Percentiles rank a stretch among this genome's conserved stretches.
Conservation (phyloP, 1,140 invertebrate genomes). For the Dendrolimus punctatus region DNA sequence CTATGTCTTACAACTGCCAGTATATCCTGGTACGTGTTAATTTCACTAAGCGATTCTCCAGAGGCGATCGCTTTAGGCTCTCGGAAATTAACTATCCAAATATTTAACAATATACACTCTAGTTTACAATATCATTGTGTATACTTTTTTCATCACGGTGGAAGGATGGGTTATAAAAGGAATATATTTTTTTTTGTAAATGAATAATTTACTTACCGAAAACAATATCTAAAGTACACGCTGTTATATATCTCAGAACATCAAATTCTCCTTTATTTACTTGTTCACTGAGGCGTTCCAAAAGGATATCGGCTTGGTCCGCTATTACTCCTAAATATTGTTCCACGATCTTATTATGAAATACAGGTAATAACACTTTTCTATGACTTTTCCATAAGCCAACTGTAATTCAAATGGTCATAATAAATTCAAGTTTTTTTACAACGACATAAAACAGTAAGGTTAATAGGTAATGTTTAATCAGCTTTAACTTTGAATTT, state of each 20-base stretch:
- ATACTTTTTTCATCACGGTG: too few species aligned
- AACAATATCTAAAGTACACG: conserved; percentile 82
- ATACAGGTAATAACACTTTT: conserved; percentile 83
- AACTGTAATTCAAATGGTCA: conserved; percentile 65
- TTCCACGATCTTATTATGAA: conserved; percentile 83
- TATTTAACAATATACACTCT: too few species aligned
- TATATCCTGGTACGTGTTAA: too few species aligned
- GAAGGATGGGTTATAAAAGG: too few species aligned
- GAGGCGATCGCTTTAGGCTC: too few species aligned
- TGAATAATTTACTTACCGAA: conserved; percentile 71
- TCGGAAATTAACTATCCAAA: too few species aligned
- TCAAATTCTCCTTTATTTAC: conserved; percentile 66
- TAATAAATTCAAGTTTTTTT: neutral
- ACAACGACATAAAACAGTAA: conserved; percentile 1
- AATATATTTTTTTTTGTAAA: too few species aligned
- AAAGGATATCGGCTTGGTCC: conserved; percentile 75
- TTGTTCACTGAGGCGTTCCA: conserved; percentile 68
- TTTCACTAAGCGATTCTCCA: too few species aligned
- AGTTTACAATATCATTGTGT: too few species aligned
- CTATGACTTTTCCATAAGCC: conserved; percentile 79
- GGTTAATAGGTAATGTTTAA: too few species aligned
- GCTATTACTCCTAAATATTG: conserved; percentile 82
- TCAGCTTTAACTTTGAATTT: too few species aligned
- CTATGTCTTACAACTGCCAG: too few species aligned
- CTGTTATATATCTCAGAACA: conserved; percentile 76